Evolutionary conservation across 1,140 invertebrate genomes (phyloP), one percentile per base, ranked within the genome.

Genomic region (Sinonovacula constricta): DNA sequence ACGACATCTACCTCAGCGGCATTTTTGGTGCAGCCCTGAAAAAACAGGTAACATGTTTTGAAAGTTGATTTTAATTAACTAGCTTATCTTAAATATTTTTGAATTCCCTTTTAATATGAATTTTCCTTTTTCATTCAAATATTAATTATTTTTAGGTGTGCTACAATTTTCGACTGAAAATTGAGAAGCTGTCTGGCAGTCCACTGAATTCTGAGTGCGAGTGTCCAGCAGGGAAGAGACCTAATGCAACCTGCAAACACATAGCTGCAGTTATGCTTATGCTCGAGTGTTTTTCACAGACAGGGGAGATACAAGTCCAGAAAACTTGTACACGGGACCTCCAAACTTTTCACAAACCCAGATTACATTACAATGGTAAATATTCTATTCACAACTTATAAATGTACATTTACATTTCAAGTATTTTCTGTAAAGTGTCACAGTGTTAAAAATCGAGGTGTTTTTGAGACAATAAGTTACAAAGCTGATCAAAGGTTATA

Each of bases 161-260:
- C n/a, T 57, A 57, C 56, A 57, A 28, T 15, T 57, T 5, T 30
- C 28, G 15, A 57, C 14, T 57, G 28, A 57, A 28, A 28, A 3
- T 57, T 5, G 3, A 18, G 4, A 57, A 57, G 31, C 26, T 30
- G 2, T 30, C 28, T 24, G 56, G n/a, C 5, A 30, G 31, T 30
- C 5, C 31, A 7, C 24, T 57, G 18, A 57, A 57, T 30, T 30
- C 26, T 24, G 26, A 57, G 12, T 57, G 56, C n/a, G 24, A 57
- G 31, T 57, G 56, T 57, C 56, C 56, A 26, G 14, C 56, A 5
- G 56, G 56, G 2, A 57, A 57, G 18, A 30, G 74, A 15, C 74
- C 74, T 12, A 45, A 68, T 49, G 69, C 1, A 10, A 79, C 68
- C 14, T 72, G 77, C 66, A 79, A 79, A 45, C 66, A 79, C 31